A percentile compares a stretch with the other conserved stretches of the same genome.
Evolutionary conservation across 1,140 invertebrate genomes (phyloP).

Genomic region (Lordiphosa clarofinis): DNA sequence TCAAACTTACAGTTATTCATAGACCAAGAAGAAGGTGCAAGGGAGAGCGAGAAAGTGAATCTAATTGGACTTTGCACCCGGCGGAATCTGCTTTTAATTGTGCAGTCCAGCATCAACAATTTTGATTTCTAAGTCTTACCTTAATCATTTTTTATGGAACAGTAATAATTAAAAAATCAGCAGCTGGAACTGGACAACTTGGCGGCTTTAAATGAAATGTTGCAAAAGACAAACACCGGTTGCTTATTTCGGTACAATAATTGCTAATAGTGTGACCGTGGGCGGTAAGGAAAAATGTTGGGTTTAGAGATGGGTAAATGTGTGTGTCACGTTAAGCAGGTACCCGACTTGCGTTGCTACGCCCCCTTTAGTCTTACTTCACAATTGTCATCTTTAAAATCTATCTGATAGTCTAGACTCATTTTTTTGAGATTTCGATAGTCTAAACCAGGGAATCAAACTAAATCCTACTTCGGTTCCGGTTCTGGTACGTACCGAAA

Average conservation of each 20-base stretch:
- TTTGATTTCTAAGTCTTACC: constrained; percentile 24
- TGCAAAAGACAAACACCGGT: constrained; percentile 41
- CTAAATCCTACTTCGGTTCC: too few relatives aligned
- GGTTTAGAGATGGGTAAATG: too few relatives aligned
- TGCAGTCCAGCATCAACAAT: background rate
- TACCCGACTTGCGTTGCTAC: too few relatives aligned
- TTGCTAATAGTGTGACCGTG: too few relatives aligned
- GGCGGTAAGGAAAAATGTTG: too few relatives aligned
- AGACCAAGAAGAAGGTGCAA: constrained; percentile 11
- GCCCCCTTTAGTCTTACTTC: too few relatives aligned
- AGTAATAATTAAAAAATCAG: constrained; percentile 10
- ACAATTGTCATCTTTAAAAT: too few relatives aligned
- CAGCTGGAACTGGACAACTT: constrained; percentile 24
- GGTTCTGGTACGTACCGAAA: too few relatives aligned
- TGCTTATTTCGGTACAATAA: constrained; percentile 14
- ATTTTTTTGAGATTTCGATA: too few relatives aligned
- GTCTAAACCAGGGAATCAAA: too few relatives aligned
- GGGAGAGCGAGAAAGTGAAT: constrained; percentile 25
- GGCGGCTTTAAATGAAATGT: background rate
- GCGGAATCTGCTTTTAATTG: constrained; percentile 2
- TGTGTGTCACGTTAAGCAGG: too few relatives aligned
- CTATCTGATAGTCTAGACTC: too few relatives aligned
- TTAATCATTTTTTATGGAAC: constrained; percentile 43
- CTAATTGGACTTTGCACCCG: constrained; percentile 63
- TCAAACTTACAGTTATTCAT: constrained; percentile 52